A percentile compares a stretch with the other conserved stretches of the same genome.
These are phyloP conservation scores for Nymphalis io DNA, from an alignment of 1,140 invertebrate genomes.

Conservation along the genomic window DNA sequence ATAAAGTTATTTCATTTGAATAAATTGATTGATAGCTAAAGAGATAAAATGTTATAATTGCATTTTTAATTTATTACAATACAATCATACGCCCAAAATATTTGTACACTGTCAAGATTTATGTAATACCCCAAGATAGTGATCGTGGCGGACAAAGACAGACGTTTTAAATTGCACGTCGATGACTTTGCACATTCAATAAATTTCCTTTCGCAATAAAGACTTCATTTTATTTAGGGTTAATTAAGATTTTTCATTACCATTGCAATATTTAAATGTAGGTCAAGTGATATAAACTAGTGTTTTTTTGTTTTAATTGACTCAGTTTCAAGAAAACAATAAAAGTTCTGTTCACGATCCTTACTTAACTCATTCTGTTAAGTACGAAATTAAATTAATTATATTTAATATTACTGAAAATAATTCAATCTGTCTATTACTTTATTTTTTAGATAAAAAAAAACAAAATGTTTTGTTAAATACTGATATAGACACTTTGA, in stretches of 20 bases:
- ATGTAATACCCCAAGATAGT: conserved; percentile 60
- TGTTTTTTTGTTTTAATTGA: too few relatives aligned
- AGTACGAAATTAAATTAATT: too few relatives aligned
- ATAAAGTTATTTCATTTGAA: neutral
- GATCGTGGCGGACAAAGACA: conserved; percentile 54
- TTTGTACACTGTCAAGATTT: conserved; percentile 53
- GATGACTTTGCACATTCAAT: conserved; percentile 63
- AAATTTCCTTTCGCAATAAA: conserved; percentile 65
- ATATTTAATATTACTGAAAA: too few relatives aligned
- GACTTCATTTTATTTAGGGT: conserved; percentile 57
- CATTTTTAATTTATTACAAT: conserved; percentile 33
- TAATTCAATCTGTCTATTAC: too few relatives aligned
- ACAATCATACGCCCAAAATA: conserved; percentile 40
- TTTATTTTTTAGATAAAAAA: too few relatives aligned
- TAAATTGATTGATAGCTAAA: conserved; percentile 16
- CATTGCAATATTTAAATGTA: conserved; percentile 21
- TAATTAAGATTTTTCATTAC: conserved; percentile 62
- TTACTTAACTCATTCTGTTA: too few relatives aligned
- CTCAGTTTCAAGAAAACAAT: too few relatives aligned
- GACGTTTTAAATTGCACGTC: conserved; percentile 69
- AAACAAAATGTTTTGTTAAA: too few relatives aligned
- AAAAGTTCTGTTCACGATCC: too few relatives aligned
- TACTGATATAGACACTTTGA: too few relatives aligned
- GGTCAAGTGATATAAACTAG: conserved; percentile 2
- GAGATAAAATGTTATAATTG: conserved; percentile 20